Evolutionary conservation across 2,113 vertebrate genomes (phyloP), one percentile per base, ranked within the genome.

Genomic region (Nesoenas mayeri): DNA sequence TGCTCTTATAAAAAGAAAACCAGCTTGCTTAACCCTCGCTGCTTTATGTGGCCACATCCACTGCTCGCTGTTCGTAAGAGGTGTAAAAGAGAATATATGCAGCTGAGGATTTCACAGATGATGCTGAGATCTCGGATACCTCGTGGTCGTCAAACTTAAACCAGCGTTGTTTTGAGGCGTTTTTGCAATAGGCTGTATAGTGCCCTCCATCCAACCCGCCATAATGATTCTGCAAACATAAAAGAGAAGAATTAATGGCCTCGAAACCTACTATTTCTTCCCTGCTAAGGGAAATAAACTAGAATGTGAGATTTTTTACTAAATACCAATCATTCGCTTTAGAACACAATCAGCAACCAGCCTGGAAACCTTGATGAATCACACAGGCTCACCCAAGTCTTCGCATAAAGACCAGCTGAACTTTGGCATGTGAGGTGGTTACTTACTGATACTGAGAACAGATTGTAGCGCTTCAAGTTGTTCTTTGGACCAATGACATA

Each of bases 21-120:
- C 77, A 81, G 60, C 58, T 91, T 81, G 50, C 50, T 62, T 51
- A 47, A 72, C 51, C 71, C 34, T 5, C 10, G 1, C 13, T 58
- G 7, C 65, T 90, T 96, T 98, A 98, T 47, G 94, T 96, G 85
- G 97, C 96, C 82, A 96, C 60, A 10, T 96, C 98, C 32, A 97
- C 50, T 50, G 80, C 93, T 85, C 97, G 97, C 83, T 97, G 95
- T 91, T 98, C 99, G 69, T 99, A 88, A 92, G 99, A 98, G 38
- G 99, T 99, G 97, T 99, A 99, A 97, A 99, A 99, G 94, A 99
- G 98, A 96, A 99, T 99, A 95, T 99, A 99, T 24, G 99, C 99
- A 14, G 99, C 99, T 4, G 99, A 99, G 12, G 99, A 99, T 93
- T 99, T 99, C 97, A 99, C 99, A 3, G 99, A 98, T 18, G 99